Conservation (phyloP, 2,113 vertebrate genomes). For the Ctenomys sociabilis region DNA sequence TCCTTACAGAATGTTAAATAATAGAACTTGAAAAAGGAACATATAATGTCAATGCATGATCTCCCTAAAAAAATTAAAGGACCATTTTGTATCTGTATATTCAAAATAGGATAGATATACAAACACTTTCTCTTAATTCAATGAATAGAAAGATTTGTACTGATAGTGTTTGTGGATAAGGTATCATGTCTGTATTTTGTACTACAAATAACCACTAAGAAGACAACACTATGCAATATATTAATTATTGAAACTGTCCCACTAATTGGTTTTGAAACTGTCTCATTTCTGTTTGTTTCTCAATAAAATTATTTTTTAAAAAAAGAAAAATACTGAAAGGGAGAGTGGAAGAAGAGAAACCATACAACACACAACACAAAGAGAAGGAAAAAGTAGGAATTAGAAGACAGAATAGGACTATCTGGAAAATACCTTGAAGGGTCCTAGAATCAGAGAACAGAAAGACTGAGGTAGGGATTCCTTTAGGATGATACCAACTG, state of each 20-base stretch:
- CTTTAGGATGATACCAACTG: not conserved
- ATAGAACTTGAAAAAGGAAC: not conserved
- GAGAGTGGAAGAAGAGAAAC: slow-evolving; percentile 29
- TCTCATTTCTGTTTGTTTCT: too few relatives aligned
- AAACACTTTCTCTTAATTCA: too few relatives aligned
- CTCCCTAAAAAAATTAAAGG: slow-evolving; percentile 26
- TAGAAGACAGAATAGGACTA: not conserved
- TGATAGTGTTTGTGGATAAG: too few relatives aligned
- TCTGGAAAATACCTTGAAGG: not conserved
- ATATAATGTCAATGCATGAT: not conserved
- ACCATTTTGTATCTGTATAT: too few relatives aligned
- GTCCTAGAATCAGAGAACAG: not conserved
- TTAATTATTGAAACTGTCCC: too few relatives aligned
- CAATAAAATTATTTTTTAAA: too few relatives aligned
- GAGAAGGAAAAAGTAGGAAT: not conserved
- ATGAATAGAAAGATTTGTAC: too few relatives aligned
- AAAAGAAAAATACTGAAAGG: not conserved
- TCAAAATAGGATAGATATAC: too few relatives aligned
- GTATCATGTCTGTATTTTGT: too few relatives aligned
- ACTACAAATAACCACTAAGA: too few relatives aligned
- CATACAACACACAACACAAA: not conserved
- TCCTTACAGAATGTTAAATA: not conserved
- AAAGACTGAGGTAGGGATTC: not conserved
- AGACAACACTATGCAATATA: too few relatives aligned
- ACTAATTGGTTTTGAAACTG: too few relatives aligned